phyloP scores from a whole-genome alignment of 2,888 invertebrate species.

The Parnassius orleans region DNA sequence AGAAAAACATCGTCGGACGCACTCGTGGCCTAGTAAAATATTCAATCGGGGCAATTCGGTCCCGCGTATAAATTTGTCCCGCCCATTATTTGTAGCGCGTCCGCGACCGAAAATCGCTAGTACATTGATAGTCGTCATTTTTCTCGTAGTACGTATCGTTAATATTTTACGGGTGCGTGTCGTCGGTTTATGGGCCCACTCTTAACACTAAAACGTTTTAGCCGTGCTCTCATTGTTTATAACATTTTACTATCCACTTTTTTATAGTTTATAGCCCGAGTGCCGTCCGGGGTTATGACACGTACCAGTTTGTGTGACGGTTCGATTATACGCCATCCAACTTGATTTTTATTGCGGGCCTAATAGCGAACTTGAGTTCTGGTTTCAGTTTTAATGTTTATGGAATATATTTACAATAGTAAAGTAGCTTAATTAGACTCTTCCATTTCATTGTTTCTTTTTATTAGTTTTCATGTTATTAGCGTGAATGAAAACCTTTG shows the following conservation, averaged over 20 bases:
- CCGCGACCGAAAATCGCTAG: slow-evolving; percentile 76
- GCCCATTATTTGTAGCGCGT: slow-evolving; percentile 77
- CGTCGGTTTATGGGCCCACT: slow-evolving; percentile 78
- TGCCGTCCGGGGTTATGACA: slow-evolving; percentile 65
- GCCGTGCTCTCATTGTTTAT: slow-evolving; percentile 79
- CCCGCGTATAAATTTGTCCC: slow-evolving; percentile 76
- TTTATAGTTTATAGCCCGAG: slow-evolving; percentile 76
- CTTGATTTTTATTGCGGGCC: slow-evolving; percentile 61
- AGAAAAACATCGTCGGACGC: slow-evolving; percentile 77
- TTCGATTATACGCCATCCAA: slow-evolving; percentile 63
- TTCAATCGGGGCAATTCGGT: slow-evolving; percentile 79
- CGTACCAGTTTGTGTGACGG: slow-evolving; percentile 58
- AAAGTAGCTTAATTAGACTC: background rate
- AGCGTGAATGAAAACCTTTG: too few relatives aligned
- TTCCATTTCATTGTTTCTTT: too few relatives aligned
- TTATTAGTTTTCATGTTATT: too few relatives aligned
- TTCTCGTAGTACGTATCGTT: slow-evolving; percentile 75
- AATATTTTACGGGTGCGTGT: slow-evolving; percentile 80
- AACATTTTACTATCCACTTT: slow-evolving; percentile 77
- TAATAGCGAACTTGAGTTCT: slow-evolving; percentile 20
- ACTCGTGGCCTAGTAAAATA: slow-evolving; percentile 79
- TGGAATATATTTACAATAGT: background rate
- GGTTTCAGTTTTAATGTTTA: slow-evolving; percentile 12
- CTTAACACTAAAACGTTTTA: slow-evolving; percentile 80
- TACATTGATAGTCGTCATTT: slow-evolving; percentile 79